phyloP scores from a whole-genome alignment of 2,888 invertebrate species.

The Pristionchus maxplancki region DNA sequence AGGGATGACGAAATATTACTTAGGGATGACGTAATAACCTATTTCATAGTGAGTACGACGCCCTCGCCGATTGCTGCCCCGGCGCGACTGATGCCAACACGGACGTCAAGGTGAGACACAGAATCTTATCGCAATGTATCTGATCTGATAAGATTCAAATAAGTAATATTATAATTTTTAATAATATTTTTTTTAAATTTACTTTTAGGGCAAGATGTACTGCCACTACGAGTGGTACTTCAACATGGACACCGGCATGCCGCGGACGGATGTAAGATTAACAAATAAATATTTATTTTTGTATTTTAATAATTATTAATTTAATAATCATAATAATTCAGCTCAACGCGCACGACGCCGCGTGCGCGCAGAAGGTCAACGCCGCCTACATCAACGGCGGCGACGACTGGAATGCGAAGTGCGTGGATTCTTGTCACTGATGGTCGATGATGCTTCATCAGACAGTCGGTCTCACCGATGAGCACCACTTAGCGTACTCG shows the following conservation, averaged over 20 bases:
- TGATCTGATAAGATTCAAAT: too few species aligned
- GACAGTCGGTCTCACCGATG: too few species aligned
- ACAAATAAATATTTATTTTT: too few species aligned
- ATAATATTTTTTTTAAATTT: too few species aligned
- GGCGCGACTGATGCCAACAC: neutral
- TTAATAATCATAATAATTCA: too few species aligned
- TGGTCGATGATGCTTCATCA: too few species aligned
- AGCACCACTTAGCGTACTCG: too few species aligned
- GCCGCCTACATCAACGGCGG: neutral
- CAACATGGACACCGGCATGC: neutral
- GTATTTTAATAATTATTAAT: neutral
- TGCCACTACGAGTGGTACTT: constrained; percentile 45
- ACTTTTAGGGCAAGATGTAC: constrained; percentile 25
- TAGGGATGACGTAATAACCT: neutral
- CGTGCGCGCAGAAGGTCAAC: neutral
- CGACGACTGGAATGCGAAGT: neutral
- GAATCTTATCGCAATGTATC: too few species aligned
- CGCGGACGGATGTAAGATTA: neutral
- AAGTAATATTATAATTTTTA: too few species aligned
- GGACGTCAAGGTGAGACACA: neutral
- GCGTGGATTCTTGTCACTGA: neutral
- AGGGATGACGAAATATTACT: neutral
- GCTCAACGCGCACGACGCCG: neutral
- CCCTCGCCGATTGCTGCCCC: constrained; percentile 37
- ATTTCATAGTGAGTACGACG: constrained; percentile 30